Evolutionary conservation across 2,888 invertebrate genomes (phyloP).

Genomic region (Torymus tubicola): DNA sequence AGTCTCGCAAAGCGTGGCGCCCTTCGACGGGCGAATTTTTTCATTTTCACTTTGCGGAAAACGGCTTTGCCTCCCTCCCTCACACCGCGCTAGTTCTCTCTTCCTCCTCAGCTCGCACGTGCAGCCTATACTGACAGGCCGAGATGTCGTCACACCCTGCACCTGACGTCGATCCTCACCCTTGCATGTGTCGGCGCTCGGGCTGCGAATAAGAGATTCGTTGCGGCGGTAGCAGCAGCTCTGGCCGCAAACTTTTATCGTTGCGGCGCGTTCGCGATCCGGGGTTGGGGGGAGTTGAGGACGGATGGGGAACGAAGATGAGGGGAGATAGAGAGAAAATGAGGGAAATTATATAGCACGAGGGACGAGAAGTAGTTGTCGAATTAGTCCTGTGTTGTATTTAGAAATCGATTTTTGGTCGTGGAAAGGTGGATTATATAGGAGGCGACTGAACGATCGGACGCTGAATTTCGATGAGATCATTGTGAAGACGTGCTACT

Average conservation of each 20-base stretch:
- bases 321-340: not conserved
- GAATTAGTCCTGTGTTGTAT: constrained; percentile 8
- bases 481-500: no score
- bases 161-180: constrained; percentile 31
- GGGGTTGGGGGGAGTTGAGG: no score
- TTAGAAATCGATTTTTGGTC: not conserved
- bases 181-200: not conserved
- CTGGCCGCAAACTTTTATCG: constrained; percentile 26
- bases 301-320: not conserved
- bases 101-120: constrained; percentile 3
- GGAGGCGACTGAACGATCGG: no score
- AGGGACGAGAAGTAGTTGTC: constrained; percentile 4
- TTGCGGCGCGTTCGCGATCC: not conserved
- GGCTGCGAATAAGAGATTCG: constrained; percentile 39
- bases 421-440: no score
- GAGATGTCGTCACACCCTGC: constrained; percentile 30
- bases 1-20: constrained; percentile 17
- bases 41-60: constrained; percentile 50
- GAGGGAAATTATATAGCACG: not conserved
- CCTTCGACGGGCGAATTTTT: constrained; percentile 40
- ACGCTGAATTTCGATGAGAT: no score
- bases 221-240: no score
- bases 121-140: constrained; percentile 10
- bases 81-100: not conserved
- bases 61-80: constrained; percentile 8